These are phyloP conservation scores for Oreotrochilus melanogaster DNA, from an alignment of 2,113 vertebrate species.

Conservation along the genomic window DNA sequence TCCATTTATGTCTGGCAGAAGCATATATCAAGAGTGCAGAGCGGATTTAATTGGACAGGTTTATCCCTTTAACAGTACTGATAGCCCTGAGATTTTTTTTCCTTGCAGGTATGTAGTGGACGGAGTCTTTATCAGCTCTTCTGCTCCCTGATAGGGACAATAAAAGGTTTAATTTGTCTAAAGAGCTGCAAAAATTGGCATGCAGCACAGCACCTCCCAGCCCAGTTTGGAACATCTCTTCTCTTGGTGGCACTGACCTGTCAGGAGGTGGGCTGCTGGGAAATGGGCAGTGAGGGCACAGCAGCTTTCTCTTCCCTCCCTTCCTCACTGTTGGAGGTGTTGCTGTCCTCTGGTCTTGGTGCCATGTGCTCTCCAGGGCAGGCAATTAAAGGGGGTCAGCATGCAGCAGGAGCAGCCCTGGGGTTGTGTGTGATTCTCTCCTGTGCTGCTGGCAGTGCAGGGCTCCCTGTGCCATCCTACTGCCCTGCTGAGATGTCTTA, in stretches of 20 bases:
- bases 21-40: slow-evolving; percentile 32
- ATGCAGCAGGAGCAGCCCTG: background rate
- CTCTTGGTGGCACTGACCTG: background rate
- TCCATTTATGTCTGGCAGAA: slow-evolving; percentile 23
- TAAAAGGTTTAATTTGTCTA: slow-evolving; percentile 27
- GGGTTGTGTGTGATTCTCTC: background rate
- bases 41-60: slow-evolving; percentile 58
- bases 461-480: background rate
- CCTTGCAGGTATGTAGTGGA: slow-evolving; percentile 36
- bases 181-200: slow-evolving; percentile 29
- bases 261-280: fast-evolving
- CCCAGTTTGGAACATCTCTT: background rate
- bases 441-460: background rate
- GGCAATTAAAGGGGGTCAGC: background rate
- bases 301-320: background rate
- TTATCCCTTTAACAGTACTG: slow-evolving; percentile 55
- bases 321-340: background rate
- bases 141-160: slow-evolving; percentile 18
- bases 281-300: fast-evolving
- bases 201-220: background rate
- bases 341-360: background rate
- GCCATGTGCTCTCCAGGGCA: background rate
- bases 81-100: slow-evolving; percentile 21
- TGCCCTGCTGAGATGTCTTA: background rate
- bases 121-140: slow-evolving; percentile 33